Conservation (phyloP, 1,140 invertebrate species). For the Brachionus calyciflorus region DNA sequence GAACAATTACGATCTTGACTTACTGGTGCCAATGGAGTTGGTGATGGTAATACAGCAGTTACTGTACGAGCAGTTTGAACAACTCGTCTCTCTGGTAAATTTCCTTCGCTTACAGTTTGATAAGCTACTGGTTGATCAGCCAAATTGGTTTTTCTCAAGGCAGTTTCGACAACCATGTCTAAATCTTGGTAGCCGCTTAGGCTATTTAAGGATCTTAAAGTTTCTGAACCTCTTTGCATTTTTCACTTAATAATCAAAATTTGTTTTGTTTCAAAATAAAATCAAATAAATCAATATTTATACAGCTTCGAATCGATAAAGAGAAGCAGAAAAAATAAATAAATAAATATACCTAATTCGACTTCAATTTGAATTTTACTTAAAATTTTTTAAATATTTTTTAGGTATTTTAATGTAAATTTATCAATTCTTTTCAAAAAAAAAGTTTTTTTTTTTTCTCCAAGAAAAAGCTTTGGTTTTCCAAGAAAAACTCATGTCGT, state of each 20-base stretch:
- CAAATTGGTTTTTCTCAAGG: conserved; percentile 2
- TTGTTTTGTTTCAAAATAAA: not conserved
- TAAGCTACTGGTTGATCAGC: conserved; percentile 19
- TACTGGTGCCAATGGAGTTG: not conserved
- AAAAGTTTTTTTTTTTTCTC: not conserved
- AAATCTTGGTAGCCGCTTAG: not conserved
- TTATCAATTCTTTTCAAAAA: not conserved
- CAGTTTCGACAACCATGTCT: not conserved
- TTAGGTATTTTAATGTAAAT: conserved; percentile 35
- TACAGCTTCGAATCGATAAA: not conserved
- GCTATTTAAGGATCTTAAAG: not conserved
- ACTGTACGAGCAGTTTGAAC: not conserved
- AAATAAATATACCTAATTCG: not conserved
- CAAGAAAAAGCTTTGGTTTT: not conserved
- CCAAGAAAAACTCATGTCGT: no score
- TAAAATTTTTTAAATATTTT: conserved; percentile 19
- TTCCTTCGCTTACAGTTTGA: conserved; percentile 1
- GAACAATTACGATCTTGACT: conserved; percentile 3
- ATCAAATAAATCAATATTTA: not conserved
- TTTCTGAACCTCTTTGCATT: not conserved
- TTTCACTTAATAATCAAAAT: not conserved
- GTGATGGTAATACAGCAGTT: not conserved
- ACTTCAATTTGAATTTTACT: conserved; percentile 23
- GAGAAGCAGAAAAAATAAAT: not conserved
- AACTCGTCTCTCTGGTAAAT: not conserved